These are phyloP conservation scores for Drosophila mercatorum DNA, from an alignment of 2,888 invertebrate species.

Conservation along the genomic window DNA sequence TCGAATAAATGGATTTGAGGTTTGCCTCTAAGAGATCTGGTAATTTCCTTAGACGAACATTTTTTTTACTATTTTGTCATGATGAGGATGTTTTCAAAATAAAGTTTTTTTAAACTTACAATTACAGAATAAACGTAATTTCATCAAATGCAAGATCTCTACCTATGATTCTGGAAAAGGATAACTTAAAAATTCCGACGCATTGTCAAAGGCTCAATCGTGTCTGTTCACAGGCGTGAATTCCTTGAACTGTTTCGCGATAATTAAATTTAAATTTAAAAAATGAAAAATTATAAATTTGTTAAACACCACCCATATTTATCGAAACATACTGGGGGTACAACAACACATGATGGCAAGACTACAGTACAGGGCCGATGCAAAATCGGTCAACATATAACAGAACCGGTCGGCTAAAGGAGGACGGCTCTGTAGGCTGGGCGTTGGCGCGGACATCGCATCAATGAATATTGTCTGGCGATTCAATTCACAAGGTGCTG, in stretches of 20 bases:
- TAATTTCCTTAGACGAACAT: not conserved
- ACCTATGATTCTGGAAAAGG: not conserved
- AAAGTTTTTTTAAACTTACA: constrained; percentile 1
- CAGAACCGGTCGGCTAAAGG: constrained; percentile 69
- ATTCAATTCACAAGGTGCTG: constrained; percentile 55
- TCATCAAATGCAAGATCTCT: not conserved
- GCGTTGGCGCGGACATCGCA: constrained; percentile 39
- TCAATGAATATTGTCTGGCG: constrained; percentile 62
- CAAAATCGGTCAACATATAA: constrained; percentile 71
- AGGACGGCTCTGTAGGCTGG: constrained; percentile 36
- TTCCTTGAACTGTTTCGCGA: not conserved
- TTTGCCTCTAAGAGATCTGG: not conserved
- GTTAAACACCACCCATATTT: constrained; percentile 10
- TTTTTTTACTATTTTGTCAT: not conserved
- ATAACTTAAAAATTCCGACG: no score
- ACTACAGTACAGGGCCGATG: constrained; percentile 69
- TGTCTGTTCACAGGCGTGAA: not conserved
- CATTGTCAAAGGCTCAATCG: not conserved
- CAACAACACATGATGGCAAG: constrained; percentile 73
- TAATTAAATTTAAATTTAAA: not conserved
- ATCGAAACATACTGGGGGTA: constrained; percentile 69
- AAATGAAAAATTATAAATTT: constrained; percentile 1
- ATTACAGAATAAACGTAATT: not conserved
- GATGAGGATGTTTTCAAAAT: not conserved
- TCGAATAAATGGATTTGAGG: not conserved